Conservation (phyloP, 2,888 invertebrate species). For the Eupithecia abbreviata region DNA sequence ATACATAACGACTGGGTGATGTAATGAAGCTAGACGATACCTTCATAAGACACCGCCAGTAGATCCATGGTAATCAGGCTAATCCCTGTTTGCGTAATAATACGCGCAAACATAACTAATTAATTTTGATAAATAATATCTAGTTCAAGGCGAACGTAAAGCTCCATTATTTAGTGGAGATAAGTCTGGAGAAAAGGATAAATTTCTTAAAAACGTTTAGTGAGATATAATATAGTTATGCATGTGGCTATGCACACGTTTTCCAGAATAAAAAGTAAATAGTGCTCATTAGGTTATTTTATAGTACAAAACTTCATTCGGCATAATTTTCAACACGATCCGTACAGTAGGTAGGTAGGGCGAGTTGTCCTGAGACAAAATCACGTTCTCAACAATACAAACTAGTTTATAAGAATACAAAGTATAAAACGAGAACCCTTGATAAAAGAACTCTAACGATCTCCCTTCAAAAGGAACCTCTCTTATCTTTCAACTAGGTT, state of each 20-base stretch:
- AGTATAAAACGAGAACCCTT: not conserved
- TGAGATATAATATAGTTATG: not conserved
- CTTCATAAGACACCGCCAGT: conserved; percentile 6
- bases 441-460: not conserved
- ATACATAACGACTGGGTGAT: not conserved
- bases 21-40: not conserved
- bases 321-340: no score
- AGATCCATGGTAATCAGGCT: conserved; percentile 30
- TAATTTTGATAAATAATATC: conserved; percentile 33
- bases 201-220: not conserved
- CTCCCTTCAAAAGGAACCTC: not conserved
- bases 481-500: conserved; percentile 1
- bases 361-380: not conserved
- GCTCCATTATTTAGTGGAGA: not conserved
- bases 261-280: not conserved
- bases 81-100: conserved; percentile 35
- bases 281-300: no score
- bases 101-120: conserved; percentile 26
- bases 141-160: not conserved
- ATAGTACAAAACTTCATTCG: no score
- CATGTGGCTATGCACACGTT: no score
- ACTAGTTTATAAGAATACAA: not conserved
- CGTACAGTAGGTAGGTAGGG: no score
- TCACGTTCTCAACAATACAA: not conserved
- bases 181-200: not conserved